Conservation (phyloP, 2,113 vertebrate species). For the Herpetotheres cachinnans region DNA sequence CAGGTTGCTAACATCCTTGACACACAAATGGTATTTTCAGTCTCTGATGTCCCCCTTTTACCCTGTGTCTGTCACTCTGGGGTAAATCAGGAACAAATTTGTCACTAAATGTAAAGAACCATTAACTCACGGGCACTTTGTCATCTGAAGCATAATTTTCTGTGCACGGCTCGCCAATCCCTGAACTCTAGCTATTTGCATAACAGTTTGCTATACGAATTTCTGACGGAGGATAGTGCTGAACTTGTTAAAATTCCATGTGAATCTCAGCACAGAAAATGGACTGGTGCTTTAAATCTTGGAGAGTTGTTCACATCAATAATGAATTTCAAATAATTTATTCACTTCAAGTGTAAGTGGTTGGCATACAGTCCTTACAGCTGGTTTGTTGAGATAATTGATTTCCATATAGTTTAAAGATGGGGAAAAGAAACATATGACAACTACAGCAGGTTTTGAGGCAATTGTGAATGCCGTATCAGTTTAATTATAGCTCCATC, state of each 20-base stretch:
- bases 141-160: constrained; percentile 65
- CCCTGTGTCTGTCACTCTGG: constrained; percentile 78
- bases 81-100: constrained; percentile 75
- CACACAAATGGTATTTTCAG: constrained; percentile 81
- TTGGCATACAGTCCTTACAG: constrained; percentile 88
- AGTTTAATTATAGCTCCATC: constrained; percentile 83
- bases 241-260: constrained; percentile 84
- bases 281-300: constrained; percentile 80
- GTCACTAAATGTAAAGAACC: constrained; percentile 78
- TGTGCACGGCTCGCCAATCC: not conserved
- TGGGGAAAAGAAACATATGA: constrained; percentile 77
- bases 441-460: constrained; percentile 69
- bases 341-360: constrained; percentile 91
- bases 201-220: constrained; percentile 61
- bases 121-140: constrained; percentile 72
- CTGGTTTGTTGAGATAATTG: constrained; percentile 94
- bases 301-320: constrained; percentile 83
- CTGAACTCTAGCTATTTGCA: constrained; percentile 76
- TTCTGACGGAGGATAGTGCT: constrained; percentile 56
- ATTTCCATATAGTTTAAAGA: constrained; percentile 95
- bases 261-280: constrained; percentile 64
- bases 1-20: constrained; percentile 82
- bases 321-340: constrained; percentile 94
- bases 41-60: constrained; percentile 65
- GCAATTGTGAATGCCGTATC: constrained; percentile 74